Conservation (phyloP, 1,140 invertebrate species). For the Ruditapes philippinarum region DNA sequence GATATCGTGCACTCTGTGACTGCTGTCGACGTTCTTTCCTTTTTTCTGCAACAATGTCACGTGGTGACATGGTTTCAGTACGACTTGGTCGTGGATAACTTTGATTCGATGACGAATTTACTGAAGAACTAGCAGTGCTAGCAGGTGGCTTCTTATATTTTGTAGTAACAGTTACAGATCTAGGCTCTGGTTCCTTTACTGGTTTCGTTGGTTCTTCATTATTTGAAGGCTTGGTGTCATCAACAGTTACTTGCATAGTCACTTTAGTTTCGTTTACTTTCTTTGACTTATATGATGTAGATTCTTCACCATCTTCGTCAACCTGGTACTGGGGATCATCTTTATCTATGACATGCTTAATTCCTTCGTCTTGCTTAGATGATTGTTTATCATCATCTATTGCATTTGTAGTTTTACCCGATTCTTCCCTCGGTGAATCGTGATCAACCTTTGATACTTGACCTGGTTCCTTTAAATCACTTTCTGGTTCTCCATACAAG, state of each 20-base stretch:
- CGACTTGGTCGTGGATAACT: background rate
- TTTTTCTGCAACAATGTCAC: background rate
- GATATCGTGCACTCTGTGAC: constrained; percentile 46
- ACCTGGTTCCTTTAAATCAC: background rate
- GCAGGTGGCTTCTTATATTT: background rate
- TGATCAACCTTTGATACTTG: no score
- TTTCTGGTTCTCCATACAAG: background rate
- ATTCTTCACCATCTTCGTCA: background rate
- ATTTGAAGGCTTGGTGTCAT: background rate
- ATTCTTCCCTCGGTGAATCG: no score
- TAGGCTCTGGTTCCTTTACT: background rate
- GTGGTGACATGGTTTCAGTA: background rate
- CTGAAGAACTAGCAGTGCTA: background rate
- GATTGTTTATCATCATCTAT: background rate
- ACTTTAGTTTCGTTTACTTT: background rate
- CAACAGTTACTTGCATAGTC: background rate
- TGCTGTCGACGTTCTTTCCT: background rate
- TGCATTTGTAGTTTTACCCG: background rate
- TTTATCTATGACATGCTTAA: background rate
- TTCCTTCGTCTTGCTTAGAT: background rate
- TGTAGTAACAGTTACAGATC: background rate
- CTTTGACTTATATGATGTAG: background rate
- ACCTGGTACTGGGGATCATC: background rate
- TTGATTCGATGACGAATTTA: background rate
- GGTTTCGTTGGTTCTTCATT: background rate